These are phyloP conservation scores for Lepus oiostolus DNA, from an alignment of 2,797 vertebrate species.

Conservation along the genomic window DNA sequence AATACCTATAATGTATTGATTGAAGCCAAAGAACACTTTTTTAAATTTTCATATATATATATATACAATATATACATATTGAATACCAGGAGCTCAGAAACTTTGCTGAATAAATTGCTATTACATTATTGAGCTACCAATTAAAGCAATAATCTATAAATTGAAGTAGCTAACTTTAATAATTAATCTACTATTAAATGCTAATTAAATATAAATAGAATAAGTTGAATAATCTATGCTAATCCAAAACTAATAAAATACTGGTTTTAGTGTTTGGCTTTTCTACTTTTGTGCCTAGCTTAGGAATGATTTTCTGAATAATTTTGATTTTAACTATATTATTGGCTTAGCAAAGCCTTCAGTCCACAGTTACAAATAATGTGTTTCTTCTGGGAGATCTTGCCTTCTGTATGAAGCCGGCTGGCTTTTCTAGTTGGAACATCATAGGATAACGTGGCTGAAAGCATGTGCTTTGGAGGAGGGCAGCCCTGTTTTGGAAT, in stretches of 20 bases:
- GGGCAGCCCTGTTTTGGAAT: background rate
- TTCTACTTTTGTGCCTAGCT: background rate
- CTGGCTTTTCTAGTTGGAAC: background rate
- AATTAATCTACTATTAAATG: background rate
- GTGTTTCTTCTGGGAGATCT: background rate
- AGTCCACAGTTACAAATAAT: background rate
- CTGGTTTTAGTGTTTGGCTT: background rate
- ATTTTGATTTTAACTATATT: background rate
- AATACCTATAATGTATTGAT: background rate
- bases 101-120: background rate
- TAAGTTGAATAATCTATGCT: background rate
- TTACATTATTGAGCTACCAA: background rate
- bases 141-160: background rate
- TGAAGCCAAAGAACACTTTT: background rate
- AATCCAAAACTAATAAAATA: background rate
- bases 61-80: background rate
- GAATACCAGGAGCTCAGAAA: background rate
- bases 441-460: background rate
- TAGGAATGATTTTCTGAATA: conserved; percentile 23
- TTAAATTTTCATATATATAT: background rate
- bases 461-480: background rate
- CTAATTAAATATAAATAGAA: background rate
- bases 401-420: background rate
- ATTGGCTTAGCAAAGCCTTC: background rate
- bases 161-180: background rate